These are phyloP conservation scores for Hemicordylus capensis DNA, from an alignment of 2,113 vertebrate species.

Conservation along the genomic window DNA sequence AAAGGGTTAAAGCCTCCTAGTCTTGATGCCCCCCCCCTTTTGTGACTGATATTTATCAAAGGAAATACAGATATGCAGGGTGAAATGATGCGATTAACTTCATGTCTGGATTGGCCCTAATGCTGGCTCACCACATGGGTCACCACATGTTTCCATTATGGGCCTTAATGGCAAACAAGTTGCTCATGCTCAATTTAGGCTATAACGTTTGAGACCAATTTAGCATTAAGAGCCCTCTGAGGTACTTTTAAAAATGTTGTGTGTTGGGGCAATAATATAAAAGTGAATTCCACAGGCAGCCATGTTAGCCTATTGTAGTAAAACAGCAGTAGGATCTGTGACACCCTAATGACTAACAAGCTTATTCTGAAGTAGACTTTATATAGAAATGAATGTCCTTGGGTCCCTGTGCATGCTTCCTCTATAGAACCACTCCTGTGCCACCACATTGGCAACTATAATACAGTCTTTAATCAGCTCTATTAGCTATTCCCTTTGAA, in stretches of 20 bases:
- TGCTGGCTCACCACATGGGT: not conserved
- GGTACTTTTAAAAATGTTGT: too few species aligned
- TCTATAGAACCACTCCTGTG: not conserved
- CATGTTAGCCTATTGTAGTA: not conserved
- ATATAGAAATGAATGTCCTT: not conserved
- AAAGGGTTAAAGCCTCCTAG: too few species aligned
- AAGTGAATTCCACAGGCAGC: not conserved
- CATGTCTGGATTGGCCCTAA: not conserved
- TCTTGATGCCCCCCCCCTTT: too few species aligned
- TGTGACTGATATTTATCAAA: too few species aligned
- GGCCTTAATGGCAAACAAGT: not conserved
- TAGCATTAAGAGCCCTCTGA: not conserved
- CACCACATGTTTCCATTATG: not conserved
- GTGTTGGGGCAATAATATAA: not conserved
- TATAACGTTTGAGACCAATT: not conserved
- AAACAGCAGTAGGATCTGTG: not conserved
- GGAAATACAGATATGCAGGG: too few species aligned
- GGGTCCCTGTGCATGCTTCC: slow-evolving; percentile 10
- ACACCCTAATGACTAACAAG: not conserved
- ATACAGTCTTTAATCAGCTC: not conserved
- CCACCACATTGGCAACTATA: not conserved
- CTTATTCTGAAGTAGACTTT: not conserved
- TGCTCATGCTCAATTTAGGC: not conserved
- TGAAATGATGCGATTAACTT: too few species aligned
- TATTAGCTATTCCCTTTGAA: slow-evolving; percentile 9